Evolutionary conservation across 64 coral and sea anemone genomes (phyloP).

Genomic region (Pachyseris speciosa): DNA sequence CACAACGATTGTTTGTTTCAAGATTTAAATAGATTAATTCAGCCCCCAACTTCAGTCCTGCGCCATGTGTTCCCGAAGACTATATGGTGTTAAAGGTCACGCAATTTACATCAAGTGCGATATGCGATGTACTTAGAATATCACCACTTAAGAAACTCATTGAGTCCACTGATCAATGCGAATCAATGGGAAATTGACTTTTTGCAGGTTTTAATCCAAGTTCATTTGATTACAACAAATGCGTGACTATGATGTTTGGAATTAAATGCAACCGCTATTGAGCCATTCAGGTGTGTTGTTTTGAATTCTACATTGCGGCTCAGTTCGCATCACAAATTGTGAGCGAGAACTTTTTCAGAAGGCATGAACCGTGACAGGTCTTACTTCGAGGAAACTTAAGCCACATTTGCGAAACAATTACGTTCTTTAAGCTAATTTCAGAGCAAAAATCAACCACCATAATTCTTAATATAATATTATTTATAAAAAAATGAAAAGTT

Average conservation of each 20-base stretch:
- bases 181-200: not conserved
- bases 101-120: slow-evolving; percentile 9
- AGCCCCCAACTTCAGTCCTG: not conserved
- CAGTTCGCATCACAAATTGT: not conserved
- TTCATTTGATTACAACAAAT: not conserved
- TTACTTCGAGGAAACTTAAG: too few species aligned
- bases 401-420: not conserved
- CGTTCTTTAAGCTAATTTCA: not conserved
- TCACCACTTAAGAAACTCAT: not conserved
- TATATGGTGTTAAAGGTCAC: not conserved
- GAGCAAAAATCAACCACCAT: not conserved
- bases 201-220: not conserved
- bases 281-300: not conserved
- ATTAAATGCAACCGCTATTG: not conserved
- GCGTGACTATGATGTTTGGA: not conserved
- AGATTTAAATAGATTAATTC: not conserved
- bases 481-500: not conserved
- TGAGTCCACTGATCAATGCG: not conserved
- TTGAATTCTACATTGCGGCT: not conserved
- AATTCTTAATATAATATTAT: not conserved
- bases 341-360: not conserved
- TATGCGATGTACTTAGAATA: not conserved
- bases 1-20: slow-evolving; percentile 18
- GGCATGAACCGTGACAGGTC: not conserved
- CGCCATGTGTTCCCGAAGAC: not conserved